Conservation (phyloP, 2,888 invertebrate genomes). For the Mesopsocus fuscifrons region DNA sequence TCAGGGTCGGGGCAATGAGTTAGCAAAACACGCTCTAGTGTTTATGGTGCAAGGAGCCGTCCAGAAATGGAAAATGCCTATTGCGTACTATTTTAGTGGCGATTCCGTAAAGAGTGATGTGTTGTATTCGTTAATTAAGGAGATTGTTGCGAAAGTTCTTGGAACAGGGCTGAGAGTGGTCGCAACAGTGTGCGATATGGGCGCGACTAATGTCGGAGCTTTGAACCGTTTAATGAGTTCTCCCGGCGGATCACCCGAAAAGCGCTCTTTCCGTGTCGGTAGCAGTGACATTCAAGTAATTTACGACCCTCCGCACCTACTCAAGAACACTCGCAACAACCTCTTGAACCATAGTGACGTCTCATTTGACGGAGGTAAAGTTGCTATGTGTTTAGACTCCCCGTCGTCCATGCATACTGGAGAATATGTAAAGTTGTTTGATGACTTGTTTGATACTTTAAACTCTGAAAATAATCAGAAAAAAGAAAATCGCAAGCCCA, state of each 20-base stretch:
- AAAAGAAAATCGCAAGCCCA: too few relatives aligned
- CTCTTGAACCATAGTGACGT: background rate
- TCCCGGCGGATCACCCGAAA: background rate
- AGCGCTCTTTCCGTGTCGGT: background rate
- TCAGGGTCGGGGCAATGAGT: background rate
- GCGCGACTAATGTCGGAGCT: background rate
- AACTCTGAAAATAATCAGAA: too few relatives aligned
- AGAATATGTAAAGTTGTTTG: too few relatives aligned
- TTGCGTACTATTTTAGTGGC: background rate
- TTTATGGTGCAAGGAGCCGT: background rate
- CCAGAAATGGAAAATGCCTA: background rate
- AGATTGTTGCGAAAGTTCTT: background rate
- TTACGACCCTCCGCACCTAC: background rate
- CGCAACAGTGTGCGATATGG: background rate
- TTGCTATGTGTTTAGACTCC: too few relatives aligned
- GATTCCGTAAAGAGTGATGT: background rate
- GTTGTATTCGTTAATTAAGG: background rate
- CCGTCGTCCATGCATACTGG: too few relatives aligned
- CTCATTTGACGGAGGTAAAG: too few relatives aligned
- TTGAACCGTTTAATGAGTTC: background rate
- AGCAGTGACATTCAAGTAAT: background rate
- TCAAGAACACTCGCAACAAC: background rate
- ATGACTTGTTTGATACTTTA: too few relatives aligned
- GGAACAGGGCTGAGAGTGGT: background rate
- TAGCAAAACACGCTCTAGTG: background rate